These are phyloP conservation scores for Parasteatoda tepidariorum DNA, from an alignment of 1,140 invertebrate species.

Conservation along the genomic window DNA sequence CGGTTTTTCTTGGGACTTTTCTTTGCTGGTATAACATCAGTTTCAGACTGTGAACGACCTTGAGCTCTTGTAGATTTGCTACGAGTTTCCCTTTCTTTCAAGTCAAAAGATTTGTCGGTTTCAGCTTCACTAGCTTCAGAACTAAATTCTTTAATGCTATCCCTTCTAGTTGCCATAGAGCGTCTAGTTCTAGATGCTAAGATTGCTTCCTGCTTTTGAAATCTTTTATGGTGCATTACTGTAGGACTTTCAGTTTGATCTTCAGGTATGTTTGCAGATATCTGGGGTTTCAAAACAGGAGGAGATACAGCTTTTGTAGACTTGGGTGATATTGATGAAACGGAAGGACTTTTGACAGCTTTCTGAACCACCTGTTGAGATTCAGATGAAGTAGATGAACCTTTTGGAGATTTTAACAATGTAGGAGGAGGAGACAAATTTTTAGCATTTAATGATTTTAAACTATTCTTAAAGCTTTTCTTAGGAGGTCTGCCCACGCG, in stretches of 20 bases:
- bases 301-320: slow-evolving; percentile 49
- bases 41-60: slow-evolving; percentile 60
- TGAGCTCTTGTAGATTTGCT: slow-evolving; percentile 55
- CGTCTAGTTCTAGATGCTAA: slow-evolving; percentile 9
- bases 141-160: slow-evolving; percentile 36
- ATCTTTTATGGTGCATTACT: slow-evolving; percentile 1
- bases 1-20: slow-evolving; percentile 50
- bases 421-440: slow-evolving; percentile 46
- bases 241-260: neutral
- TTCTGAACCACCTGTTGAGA: neutral
- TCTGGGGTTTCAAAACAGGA: slow-evolving; percentile 55
- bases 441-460: neutral
- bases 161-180: slow-evolving; percentile 41
- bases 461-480: neutral
- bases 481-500: neutral
- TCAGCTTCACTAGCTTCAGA: slow-evolving; percentile 51
- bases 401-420: slow-evolving; percentile 25
- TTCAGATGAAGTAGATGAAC: neutral
- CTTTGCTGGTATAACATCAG: slow-evolving; percentile 18
- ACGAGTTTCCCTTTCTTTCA: slow-evolving; percentile 40
- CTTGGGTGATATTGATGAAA: slow-evolving; percentile 14
- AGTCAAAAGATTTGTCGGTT: slow-evolving; percentile 42
- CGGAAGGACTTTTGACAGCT: neutral
- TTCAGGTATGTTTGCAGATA: slow-evolving; percentile 16
- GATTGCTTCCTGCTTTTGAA: neutral